Evolutionary conservation across 2,888 invertebrate genomes (phyloP).

Genomic region (Anagyrus pseudococci): DNA sequence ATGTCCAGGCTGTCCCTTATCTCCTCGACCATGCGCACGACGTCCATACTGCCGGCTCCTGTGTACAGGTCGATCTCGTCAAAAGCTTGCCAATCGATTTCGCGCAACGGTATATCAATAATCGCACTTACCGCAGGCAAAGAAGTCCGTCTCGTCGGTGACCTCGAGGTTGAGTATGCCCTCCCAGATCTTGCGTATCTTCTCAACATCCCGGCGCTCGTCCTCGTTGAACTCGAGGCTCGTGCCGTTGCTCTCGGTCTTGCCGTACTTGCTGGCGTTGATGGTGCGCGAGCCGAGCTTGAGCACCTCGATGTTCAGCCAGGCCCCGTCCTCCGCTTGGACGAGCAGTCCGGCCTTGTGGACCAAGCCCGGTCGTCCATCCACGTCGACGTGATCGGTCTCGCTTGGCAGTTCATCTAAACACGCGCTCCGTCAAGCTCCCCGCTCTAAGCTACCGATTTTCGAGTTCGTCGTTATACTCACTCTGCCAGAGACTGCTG

Average conservation of each 20-base stretch:
- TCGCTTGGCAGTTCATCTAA: conserved; percentile 40
- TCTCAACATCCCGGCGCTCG: conserved; percentile 74
- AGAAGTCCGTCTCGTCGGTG: conserved; percentile 80
- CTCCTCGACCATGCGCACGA: conserved; percentile 91
- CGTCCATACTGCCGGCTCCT: conserved; percentile 95
- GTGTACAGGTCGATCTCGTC: no score
- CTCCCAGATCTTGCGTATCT: conserved; percentile 78
- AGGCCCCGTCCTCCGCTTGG: conserved; percentile 79
- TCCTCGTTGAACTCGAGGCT: conserved; percentile 74
- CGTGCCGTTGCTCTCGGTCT: conserved; percentile 65
- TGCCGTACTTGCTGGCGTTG: conserved; percentile 78
- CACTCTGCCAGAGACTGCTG: conserved; percentile 72
- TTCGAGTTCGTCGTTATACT: background rate
- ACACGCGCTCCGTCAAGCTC: background rate
- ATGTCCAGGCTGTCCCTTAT: conserved; percentile 81
- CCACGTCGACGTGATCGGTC: conserved; percentile 65
- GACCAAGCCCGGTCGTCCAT: conserved; percentile 64
- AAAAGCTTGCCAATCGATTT: background rate
- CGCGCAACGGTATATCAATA: background rate
- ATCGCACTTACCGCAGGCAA: conserved; percentile 61
- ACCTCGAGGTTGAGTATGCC: conserved; percentile 81
- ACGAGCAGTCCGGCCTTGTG: conserved; percentile 83
- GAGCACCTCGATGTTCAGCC: conserved; percentile 79
- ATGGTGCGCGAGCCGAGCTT: conserved; percentile 84
- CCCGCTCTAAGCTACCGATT: background rate